phyloP scores from a whole-genome alignment of 2,113 vertebrate genomes.

The Tylochromis polylepis region DNA sequence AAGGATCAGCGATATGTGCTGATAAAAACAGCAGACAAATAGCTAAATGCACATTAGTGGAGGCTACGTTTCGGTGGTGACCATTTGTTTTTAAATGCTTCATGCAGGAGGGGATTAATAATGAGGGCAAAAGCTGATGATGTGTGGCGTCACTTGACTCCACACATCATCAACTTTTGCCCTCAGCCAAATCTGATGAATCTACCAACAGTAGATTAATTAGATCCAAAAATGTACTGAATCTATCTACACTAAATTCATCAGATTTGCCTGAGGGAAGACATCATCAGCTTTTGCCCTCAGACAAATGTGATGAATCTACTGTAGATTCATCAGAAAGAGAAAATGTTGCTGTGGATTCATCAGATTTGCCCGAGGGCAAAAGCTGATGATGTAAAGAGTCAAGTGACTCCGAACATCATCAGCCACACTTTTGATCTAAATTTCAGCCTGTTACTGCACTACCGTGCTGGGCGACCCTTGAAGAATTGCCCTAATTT shows the following conservation, averaged over 20 bases:
- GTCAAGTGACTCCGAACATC: neutral
- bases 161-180: neutral
- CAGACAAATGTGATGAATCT: neutral
- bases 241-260: neutral
- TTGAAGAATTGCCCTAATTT: neutral
- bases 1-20: neutral
- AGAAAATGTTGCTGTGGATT: neutral
- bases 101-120: neutral
- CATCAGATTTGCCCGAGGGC: neutral
- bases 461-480: accelerated
- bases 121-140: neutral
- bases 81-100: neutral
- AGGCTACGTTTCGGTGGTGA: neutral
- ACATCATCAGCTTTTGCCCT: neutral
- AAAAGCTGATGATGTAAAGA: neutral
- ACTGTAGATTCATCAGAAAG: neutral
- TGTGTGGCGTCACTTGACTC: neutral
- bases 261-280: neutral
- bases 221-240: neutral
- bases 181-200: neutral
- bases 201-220: neutral
- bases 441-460: neutral
- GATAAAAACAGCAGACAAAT: neutral
- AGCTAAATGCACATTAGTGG: neutral
- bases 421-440: neutral